Base-by-base conservation (phyloP, 2,888 invertebrate species). In the Notodonta dromedarius region DNA sequence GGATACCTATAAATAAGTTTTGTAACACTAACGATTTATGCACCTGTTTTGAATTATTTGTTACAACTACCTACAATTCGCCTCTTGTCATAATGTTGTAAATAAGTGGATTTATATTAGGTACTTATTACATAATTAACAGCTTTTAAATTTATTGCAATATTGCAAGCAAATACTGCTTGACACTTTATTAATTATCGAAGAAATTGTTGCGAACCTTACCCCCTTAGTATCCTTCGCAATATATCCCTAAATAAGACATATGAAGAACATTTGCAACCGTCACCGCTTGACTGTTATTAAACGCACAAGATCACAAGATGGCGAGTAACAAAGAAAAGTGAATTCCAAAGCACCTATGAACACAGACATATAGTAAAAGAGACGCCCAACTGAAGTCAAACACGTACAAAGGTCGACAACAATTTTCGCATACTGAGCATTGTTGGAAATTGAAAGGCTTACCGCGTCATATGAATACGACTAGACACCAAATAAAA, bases 351-450 rank as follows among this genome's bases (percentile, higher is more conserved):
- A 73, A 74, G 67, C 71, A 78, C 72, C 75, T 65, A 61, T 71
- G 62, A 61, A 71, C 72, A 71, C 73, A 71, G 60, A 70, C 67
- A 69, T 70, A 72, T 71, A 75, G 74, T 77, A 74, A n/a, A n/a
- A n/a, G n/a, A n/a, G n/a, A n/a, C 74, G 68, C 67, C 70, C 66
- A 68, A 72, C 73, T 72, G 73, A 74, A 83, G 80, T 83, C 80
- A 82, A 79, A 78, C 86, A 84, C 86, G 85, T 85, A 83, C 83
- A 85, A 82, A 85, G 86, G 84, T 84, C 83, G 85, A 83, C 85
- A 85, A 86, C 87, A 86, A 86, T 87, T 86, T 87, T 87, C 85
- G 86, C 88, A 87, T 87, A 84, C 87, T 78, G 82, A 87, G 78
- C 87, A 85, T 86, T 86, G 87, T 83, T 82, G 80, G 80, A 84